These are phyloP conservation scores for Diaprepes abbreviatus DNA, from an alignment of 2,888 invertebrate genomes.

Conservation along the genomic window DNA sequence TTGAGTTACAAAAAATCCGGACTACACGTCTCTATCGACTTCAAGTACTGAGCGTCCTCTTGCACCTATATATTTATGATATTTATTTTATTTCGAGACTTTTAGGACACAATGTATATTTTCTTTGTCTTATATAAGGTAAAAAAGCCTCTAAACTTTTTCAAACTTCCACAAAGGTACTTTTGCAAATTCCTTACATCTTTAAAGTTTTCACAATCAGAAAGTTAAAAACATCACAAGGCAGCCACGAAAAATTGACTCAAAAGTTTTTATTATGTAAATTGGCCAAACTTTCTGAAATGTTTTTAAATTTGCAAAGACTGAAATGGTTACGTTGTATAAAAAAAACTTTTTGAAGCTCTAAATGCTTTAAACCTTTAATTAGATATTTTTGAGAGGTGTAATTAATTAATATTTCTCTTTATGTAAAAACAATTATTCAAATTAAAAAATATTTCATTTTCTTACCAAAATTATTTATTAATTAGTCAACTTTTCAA, in stretches of 20 bases:
- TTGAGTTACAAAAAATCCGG: too few relatives aligned
- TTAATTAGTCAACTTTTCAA: too few relatives aligned
- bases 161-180: conserved; percentile 41
- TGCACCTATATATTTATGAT: too few relatives aligned
- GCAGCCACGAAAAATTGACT: conserved; percentile 45
- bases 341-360: conserved; percentile 15
- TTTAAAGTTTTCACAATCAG: conserved; percentile 41
- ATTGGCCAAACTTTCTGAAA: conserved; percentile 38
- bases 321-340: conserved; percentile 29
- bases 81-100: too few relatives aligned
- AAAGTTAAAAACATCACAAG: conserved; percentile 44
- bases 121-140: not conserved
- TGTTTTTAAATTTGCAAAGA: conserved; percentile 34
- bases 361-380: conserved; percentile 26
- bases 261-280: conserved; percentile 41
- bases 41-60: too few relatives aligned
- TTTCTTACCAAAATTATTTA: too few relatives aligned
- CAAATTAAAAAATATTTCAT: too few relatives aligned
- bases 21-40: too few relatives aligned
- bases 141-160: conserved; percentile 12
- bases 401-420: not conserved
- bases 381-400: not conserved
- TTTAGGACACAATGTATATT: not conserved
- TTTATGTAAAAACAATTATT: not conserved
- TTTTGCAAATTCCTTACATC: conserved; percentile 43